Evolutionary conservation across 2,113 vertebrate genomes (phyloP).

Genomic region (Herpailurus yagouaroundi): DNA sequence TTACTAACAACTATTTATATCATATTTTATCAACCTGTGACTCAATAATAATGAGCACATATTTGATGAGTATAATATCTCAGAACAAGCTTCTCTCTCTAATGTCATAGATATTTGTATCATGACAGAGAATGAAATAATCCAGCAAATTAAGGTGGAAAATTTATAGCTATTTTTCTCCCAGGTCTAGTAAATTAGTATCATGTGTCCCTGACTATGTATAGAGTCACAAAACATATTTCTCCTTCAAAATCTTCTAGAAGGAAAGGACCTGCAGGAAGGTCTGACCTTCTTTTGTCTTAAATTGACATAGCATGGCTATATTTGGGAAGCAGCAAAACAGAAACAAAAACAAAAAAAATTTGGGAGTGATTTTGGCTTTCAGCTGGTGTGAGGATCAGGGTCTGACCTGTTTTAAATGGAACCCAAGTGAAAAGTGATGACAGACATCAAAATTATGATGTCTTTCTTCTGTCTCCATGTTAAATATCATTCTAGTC

Average conservation of each 20-base stretch:
- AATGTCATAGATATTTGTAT: not conserved
- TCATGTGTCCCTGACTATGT: not conserved
- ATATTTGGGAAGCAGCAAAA: not conserved
- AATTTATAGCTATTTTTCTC: not conserved
- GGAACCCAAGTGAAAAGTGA: not conserved
- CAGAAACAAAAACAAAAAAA: not conserved
- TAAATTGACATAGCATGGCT: not conserved
- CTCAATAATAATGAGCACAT: not conserved
- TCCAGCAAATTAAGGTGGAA: not conserved
- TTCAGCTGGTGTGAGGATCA: not conserved
- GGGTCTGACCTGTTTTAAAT: not conserved
- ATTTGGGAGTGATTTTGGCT: not conserved
- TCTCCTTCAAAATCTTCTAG: not conserved
- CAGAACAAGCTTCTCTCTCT: not conserved
- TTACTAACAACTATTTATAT: conserved; percentile 1
- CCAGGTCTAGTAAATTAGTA: not conserved
- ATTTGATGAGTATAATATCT: not conserved
- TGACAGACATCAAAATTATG: not conserved
- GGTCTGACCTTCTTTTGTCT: not conserved
- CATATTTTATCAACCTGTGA: conserved; percentile 49
- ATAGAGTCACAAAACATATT: not conserved
- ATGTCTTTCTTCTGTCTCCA: not conserved
- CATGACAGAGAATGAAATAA: not conserved
- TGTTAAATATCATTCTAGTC: not conserved
- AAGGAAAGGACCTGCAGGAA: not conserved